These are phyloP conservation scores for Trematomus loennbergii DNA, from an alignment of 2,113 vertebrate species.

Conservation along the genomic window DNA sequence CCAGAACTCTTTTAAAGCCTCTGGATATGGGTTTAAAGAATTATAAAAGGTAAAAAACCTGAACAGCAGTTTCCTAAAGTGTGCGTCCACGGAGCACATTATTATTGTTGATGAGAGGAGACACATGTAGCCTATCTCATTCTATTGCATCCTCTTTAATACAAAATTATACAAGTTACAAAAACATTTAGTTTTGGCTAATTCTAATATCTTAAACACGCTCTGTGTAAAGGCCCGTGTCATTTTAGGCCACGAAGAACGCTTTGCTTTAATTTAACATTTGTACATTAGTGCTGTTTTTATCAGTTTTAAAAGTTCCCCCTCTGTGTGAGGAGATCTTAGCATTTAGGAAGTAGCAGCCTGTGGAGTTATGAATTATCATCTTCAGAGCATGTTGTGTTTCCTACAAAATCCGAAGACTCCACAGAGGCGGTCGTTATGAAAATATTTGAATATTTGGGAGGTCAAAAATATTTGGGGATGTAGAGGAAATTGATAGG, in stretches of 20 bases:
- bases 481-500: conserved; percentile 74
- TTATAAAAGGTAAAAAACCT: neutral
- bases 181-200: neutral
- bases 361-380: too few relatives aligned
- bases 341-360: neutral
- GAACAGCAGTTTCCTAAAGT: too few relatives aligned
- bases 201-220: neutral
- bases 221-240: neutral
- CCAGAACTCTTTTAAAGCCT: too few relatives aligned
- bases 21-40: neutral
- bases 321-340: neutral
- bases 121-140: neutral
- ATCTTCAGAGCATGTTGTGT: neutral
- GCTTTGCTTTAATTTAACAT: neutral
- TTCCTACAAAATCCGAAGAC: neutral
- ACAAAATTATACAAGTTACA: neutral
- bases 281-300: neutral
- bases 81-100: neutral
- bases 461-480: conserved; percentile 67
- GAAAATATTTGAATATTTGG: conserved; percentile 68
- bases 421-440: conserved; percentile 18
- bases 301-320: neutral
- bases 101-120: conserved; percentile 8
- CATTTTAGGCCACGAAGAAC: neutral
- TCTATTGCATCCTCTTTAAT: neutral